Percentiles rank a stretch among this genome's conserved stretches.
These are phyloP conservation scores for Hydractinia symbiolongicarpus DNA, from an alignment of 30 jellyfish, hydroid and myxozoan species.

Conservation along the genomic window DNA sequence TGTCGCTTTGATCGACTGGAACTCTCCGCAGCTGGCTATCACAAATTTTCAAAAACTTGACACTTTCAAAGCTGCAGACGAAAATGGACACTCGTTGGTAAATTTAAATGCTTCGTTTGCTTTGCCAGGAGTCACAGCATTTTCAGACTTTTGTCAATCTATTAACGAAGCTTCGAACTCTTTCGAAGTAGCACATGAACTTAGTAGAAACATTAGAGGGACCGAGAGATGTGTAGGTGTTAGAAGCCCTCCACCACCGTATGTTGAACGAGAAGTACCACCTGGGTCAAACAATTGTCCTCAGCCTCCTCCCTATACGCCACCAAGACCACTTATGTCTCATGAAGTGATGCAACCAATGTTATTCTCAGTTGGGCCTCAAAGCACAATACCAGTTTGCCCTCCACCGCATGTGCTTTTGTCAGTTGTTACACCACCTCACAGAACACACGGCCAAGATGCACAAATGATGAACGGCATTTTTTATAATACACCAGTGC, in stretches of 20 bases:
- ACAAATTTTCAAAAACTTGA: not conserved
- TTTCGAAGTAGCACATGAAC: not conserved
- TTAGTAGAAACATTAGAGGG: not conserved
- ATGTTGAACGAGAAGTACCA: not conserved
- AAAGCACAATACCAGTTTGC: too few relatives aligned
- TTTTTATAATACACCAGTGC: not conserved
- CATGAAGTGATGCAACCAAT: not conserved
- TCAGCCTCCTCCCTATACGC: not conserved
- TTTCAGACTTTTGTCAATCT: not conserved
- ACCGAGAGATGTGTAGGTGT: not conserved
- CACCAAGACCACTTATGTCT: constrained; percentile 3
- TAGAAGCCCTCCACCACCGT: constrained; percentile 15
- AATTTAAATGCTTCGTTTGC: constrained; percentile 8
- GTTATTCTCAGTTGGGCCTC: not conserved
- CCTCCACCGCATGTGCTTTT: not conserved
- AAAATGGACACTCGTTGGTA: not conserved
- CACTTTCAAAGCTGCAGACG: not conserved
- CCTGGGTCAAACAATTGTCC: not conserved
- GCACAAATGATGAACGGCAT: not conserved
- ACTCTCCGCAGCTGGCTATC: not conserved
- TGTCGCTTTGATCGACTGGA: constrained; percentile 9
- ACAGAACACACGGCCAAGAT: not conserved
- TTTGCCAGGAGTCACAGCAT: not conserved
- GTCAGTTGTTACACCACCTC: not conserved
- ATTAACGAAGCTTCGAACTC: not conserved